phyloP scores from a whole-genome alignment of 2,888 invertebrate genomes.

The Tetheella fluctuosa region DNA sequence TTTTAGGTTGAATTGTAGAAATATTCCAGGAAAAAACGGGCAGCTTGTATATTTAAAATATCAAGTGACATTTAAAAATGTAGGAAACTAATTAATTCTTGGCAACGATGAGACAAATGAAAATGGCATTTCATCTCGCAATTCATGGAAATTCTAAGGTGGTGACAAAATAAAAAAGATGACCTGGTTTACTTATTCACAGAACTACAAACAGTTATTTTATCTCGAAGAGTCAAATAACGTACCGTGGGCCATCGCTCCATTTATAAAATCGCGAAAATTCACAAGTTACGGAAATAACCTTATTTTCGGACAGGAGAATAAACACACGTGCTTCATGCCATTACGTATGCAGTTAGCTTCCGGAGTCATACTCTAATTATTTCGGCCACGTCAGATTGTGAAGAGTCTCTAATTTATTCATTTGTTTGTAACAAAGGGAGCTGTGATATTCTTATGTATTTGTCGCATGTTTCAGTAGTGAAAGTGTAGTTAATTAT shows the following conservation, averaged over 20 bases:
- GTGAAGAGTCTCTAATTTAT: background rate
- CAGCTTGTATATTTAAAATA: background rate
- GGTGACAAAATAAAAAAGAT: conserved; percentile 5
- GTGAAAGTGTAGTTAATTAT: no score
- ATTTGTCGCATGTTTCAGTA: background rate
- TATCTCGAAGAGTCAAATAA: conserved; percentile 47
- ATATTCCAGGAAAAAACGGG: background rate
- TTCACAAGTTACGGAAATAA: conserved; percentile 55
- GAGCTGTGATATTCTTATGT: background rate
- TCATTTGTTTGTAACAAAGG: background rate
- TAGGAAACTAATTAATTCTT: conserved; percentile 7
- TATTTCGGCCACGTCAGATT: conserved; percentile 26
- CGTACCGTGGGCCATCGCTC: conserved; percentile 50
- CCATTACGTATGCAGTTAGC: conserved; percentile 31
- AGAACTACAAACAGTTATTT: conserved; percentile 15
- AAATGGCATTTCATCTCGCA: conserved; percentile 6
- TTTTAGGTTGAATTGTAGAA: no score
- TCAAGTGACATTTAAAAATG: background rate
- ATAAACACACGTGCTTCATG: conserved; percentile 21
- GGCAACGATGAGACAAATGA: conserved; percentile 6
- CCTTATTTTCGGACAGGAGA: conserved; percentile 38
- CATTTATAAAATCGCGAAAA: conserved; percentile 30
- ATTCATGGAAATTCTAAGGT: conserved; percentile 1
- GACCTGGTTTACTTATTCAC: conserved; percentile 18
- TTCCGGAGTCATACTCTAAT: conserved; percentile 39